A percentile compares a stretch with the other conserved stretches of the same genome.
These are phyloP conservation scores for Danio aesculapii DNA, from an alignment of 2,797 vertebrate genomes.

Conservation along the genomic window DNA sequence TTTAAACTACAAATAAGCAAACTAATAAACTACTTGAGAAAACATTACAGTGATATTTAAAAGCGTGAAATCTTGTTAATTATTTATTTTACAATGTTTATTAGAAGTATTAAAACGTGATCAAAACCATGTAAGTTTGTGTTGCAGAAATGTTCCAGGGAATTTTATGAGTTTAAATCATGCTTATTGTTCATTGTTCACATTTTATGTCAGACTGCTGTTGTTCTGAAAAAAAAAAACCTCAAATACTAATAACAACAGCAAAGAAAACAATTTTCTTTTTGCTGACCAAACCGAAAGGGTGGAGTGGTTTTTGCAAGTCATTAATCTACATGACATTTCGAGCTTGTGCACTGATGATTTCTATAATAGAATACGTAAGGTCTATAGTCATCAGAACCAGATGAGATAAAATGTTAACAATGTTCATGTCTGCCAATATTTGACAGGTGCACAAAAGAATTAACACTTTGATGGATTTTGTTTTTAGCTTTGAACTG, in stretches of 20 bases:
- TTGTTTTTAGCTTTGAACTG: too few relatives aligned
- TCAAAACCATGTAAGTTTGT: conserved; percentile 23
- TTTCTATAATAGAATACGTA: conserved; percentile 16
- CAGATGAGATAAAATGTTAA: conserved; percentile 62
- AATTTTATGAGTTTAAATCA: neutral
- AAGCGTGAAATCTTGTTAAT: too few relatives aligned
- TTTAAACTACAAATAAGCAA: too few relatives aligned
- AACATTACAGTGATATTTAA: too few relatives aligned
- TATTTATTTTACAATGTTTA: neutral
- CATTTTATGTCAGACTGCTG: conserved; percentile 10
- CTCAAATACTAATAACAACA: neutral
- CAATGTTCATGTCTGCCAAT: conserved; percentile 53
- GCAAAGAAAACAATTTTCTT: neutral
- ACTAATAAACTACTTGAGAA: too few relatives aligned
- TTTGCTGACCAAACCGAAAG: neutral
- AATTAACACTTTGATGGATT: conserved; percentile 66
- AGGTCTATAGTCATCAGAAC: conserved; percentile 5
- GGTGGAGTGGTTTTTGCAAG: neutral
- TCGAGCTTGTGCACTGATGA: neutral
- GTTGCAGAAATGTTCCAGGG: neutral
- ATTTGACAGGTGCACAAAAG: conserved; percentile 68
- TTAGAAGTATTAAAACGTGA: conserved; percentile 1
- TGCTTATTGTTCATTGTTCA: neutral
- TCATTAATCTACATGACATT: neutral
- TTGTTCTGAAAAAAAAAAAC: neutral